These are phyloP conservation scores for Phenacoccus solenopsis DNA, from an alignment of 1,140 invertebrate genomes.

Conservation along the genomic window DNA sequence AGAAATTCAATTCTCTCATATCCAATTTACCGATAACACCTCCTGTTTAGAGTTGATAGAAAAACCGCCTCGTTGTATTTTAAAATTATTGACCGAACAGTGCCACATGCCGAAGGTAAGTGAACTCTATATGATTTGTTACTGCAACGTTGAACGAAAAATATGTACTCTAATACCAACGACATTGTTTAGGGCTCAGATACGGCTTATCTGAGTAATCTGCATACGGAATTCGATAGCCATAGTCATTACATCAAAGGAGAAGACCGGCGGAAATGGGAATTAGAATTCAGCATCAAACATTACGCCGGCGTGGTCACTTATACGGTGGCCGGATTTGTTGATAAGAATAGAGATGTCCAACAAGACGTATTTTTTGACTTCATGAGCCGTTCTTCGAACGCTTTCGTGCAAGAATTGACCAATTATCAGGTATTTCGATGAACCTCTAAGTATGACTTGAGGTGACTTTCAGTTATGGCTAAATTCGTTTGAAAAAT, in stretches of 20 bases:
- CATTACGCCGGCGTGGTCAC: slow-evolving; percentile 93
- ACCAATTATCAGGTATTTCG: slow-evolving; percentile 62
- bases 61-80: slow-evolving; percentile 75
- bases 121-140: not conserved
- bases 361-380: slow-evolving; percentile 93
- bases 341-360: slow-evolving; percentile 92
- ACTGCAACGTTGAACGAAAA: too few relatives aligned
- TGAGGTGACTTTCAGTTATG: not conserved
- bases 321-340: slow-evolving; percentile 84
- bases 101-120: slow-evolving; percentile 77
- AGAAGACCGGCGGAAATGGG: slow-evolving; percentile 73
- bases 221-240: slow-evolving; percentile 76
- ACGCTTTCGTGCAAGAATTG: slow-evolving; percentile 79
- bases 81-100: slow-evolving; percentile 79
- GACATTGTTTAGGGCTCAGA: slow-evolving; percentile 53
- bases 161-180: not conserved
- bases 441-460: slow-evolving; percentile 10
- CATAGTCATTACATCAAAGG: slow-evolving; percentile 81
- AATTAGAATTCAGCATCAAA: slow-evolving; percentile 77
- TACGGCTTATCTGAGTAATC: slow-evolving; percentile 74
- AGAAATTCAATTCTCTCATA: slow-evolving; percentile 76
- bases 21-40: slow-evolving; percentile 82
- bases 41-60: slow-evolving; percentile 77
- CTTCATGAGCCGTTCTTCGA: slow-evolving; percentile 71
- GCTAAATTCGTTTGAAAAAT: not conserved